Conservation (phyloP, 2,797 vertebrate species). For the Triplophysa yarkandensis region DNA sequence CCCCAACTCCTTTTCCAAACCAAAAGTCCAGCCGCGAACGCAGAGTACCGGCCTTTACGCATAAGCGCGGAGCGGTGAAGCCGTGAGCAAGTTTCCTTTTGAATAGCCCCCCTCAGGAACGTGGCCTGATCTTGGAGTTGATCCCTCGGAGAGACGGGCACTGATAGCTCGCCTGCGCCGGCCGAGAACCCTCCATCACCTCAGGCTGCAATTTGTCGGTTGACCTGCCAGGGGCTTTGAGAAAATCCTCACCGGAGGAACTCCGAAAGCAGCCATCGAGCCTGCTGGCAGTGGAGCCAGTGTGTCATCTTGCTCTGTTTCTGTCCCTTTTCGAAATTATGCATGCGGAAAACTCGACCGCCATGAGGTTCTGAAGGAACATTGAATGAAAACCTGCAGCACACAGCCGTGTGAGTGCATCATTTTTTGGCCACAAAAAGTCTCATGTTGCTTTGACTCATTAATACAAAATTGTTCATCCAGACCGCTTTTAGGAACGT, state of each 20-base stretch:
- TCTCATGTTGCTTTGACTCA: conserved; percentile 44
- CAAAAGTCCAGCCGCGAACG: conserved; percentile 15
- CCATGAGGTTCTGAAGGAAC: conserved; percentile 20
- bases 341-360: conserved; percentile 45
- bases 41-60: conserved; percentile 8
- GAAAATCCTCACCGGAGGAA: conserved; percentile 78
- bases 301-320: conserved; percentile 32
- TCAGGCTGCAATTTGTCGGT: conserved; percentile 80
- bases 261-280: conserved; percentile 60
- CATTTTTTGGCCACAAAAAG: conserved; percentile 46
- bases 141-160: conserved; percentile 67
- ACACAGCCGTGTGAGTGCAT: conserved; percentile 9
- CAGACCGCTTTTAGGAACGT: conserved; percentile 31
- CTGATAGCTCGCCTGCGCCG: conserved; percentile 58
- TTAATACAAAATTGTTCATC: background rate
- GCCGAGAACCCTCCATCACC: conserved; percentile 70
- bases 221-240: conserved; percentile 79
- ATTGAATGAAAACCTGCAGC: conserved; percentile 37
- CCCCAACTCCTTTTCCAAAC: conserved; percentile 39
- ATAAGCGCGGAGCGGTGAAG: conserved; percentile 25
- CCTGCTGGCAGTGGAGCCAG: conserved; percentile 59
- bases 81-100: background rate
- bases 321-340: conserved; percentile 21
- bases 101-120: conserved; percentile 50
- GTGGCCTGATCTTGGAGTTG: conserved; percentile 58